A percentile compares a stretch with the other conserved stretches of the same genome.
Evolutionary conservation across 2,888 invertebrate genomes (phyloP).

Genomic region (Acleris cristana): DNA sequence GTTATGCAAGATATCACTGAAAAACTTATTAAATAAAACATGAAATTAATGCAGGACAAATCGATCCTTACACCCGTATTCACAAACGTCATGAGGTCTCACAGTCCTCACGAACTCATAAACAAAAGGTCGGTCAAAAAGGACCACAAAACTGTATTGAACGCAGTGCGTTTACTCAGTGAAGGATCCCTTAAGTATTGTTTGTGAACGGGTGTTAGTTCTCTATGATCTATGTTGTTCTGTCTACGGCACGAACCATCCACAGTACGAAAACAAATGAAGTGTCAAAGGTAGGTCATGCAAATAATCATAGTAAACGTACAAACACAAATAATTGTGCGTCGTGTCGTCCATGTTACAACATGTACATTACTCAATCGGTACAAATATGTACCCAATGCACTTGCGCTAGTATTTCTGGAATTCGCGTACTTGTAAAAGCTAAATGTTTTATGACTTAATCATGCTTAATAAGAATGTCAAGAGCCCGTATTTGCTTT

Average conservation of each 20-base stretch:
- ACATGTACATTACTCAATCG: constrained; percentile 48
- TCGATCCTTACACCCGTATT: no score
- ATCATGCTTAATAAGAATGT: background rate
- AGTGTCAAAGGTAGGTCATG: constrained; percentile 59
- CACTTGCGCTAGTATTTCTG: constrained; percentile 18
- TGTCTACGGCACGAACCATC: background rate
- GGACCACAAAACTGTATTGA: no score
- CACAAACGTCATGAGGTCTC: no score
- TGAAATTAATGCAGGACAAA: no score
- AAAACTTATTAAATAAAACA: no score
- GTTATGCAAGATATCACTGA: no score
- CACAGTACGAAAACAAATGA: constrained; percentile 47
- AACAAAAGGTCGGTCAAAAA: no score
- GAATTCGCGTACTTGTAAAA: constrained; percentile 13
- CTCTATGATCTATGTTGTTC: no score
- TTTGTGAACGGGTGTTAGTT: no score
- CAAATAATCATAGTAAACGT: constrained; percentile 49
- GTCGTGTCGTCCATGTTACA: constrained; percentile 48
- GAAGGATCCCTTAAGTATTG: no score
- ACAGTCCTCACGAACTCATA: no score
- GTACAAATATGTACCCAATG: constrained; percentile 39
- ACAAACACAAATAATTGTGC: constrained; percentile 58
- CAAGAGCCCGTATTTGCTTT: background rate
- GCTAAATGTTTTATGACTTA: constrained; percentile 23
- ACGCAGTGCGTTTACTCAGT: no score